Evolutionary conservation across 2,797 vertebrate species (phyloP).

Genomic region (Gallinago stenura): DNA sequence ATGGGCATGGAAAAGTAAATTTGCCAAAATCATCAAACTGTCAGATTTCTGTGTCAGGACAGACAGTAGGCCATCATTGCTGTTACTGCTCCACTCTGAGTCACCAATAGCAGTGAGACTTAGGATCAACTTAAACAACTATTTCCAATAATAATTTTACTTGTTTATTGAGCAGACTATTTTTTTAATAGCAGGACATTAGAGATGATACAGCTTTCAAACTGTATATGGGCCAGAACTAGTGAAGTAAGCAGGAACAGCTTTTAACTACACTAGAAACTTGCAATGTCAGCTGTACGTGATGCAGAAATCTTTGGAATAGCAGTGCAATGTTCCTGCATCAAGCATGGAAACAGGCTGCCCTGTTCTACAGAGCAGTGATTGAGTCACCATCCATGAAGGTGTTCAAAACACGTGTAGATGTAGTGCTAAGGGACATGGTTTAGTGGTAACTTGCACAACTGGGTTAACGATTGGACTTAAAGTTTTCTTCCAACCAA

Average conservation of each 20-base stretch:
- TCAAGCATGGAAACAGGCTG: not conserved
- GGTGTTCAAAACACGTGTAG: not conserved
- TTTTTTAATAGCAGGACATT: not conserved
- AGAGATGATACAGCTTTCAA: not conserved
- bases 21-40: not conserved
- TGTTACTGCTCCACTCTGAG: not conserved
- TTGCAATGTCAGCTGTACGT: not conserved
- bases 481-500: not conserved
- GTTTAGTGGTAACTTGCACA: not conserved
- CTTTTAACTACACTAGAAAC: not conserved
- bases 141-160: not conserved
- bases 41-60: not conserved
- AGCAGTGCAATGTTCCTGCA: not conserved
- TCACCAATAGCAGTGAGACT: not conserved
- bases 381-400: not conserved
- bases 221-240: not conserved
- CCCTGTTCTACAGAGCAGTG: not conserved
- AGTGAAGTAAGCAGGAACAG: not conserved
- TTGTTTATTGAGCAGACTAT: not conserved
- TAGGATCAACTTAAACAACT: not conserved
- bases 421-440: not conserved
- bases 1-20: not conserved
- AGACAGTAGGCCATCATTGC: not conserved
- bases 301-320: not conserved
- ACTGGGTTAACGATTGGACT: not conserved